These are phyloP conservation scores for Zaprionus ornatus DNA, from an alignment of 1,140 invertebrate species.

Conservation along the genomic window DNA sequence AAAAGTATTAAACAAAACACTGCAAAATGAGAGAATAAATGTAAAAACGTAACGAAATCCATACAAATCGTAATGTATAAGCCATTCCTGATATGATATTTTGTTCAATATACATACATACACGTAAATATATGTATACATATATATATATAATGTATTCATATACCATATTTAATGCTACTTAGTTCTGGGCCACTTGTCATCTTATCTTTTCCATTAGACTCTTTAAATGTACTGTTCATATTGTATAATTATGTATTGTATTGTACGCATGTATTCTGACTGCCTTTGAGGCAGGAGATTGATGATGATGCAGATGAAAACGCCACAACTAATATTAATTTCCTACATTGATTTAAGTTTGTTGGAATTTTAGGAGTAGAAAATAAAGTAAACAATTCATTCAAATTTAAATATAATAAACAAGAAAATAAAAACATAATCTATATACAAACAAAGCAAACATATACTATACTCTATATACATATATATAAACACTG, in stretches of 20 bases:
- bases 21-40: conserved; percentile 29
- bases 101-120: conserved; percentile 28
- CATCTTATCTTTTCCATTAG: conserved; percentile 16
- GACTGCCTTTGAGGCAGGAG: conserved; percentile 64
- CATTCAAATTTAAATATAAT: conserved; percentile 47
- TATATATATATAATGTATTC: conserved; percentile 1
- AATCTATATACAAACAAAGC: conserved; percentile 35
- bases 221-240: conserved; percentile 24
- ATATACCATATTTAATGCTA: background rate
- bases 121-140: background rate
- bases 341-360: conserved; percentile 74
- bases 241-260: conserved; percentile 11
- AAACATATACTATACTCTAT: conserved; percentile 44
- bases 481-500: conserved; percentile 53
- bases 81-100: conserved; percentile 75
- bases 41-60: conserved; percentile 50
- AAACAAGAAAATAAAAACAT: conserved; percentile 38
- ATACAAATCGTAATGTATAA: conserved; percentile 60
- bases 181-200: conserved; percentile 24
- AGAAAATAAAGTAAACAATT: conserved; percentile 63
- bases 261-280: conserved; percentile 45
- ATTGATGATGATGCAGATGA: conserved; percentile 1
- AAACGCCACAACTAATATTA: conserved; percentile 75
- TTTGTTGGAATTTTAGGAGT: conserved; percentile 77
- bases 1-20: conserved; percentile 48